These are phyloP conservation scores for Catostomus latipinnis DNA, from an alignment of 2,797 vertebrate species.

Conservation along the genomic window DNA sequence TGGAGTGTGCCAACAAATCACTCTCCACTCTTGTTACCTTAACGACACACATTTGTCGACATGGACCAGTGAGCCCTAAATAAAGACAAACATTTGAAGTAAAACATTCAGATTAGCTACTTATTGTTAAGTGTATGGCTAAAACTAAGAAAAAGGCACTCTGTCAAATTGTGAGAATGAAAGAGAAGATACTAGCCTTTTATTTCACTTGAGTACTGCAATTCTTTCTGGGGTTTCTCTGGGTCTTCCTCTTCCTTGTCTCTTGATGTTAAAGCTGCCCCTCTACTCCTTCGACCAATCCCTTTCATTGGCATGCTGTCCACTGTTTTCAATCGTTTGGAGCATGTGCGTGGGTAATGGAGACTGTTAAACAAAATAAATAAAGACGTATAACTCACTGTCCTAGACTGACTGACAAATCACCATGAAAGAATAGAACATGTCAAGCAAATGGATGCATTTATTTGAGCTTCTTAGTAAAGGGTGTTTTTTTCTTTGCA, in stretches of 20 bases:
- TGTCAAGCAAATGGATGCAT: background rate
- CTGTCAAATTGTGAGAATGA: conserved; percentile 66
- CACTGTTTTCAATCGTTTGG: conserved; percentile 88
- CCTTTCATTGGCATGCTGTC: conserved; percentile 65
- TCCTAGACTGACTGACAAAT: conserved; percentile 57
- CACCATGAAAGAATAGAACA: conserved; percentile 28
- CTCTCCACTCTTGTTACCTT: conserved; percentile 80
- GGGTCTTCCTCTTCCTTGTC: conserved; percentile 66
- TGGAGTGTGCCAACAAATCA: conserved; percentile 64
- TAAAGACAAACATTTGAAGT: background rate
- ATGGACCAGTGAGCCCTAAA: conserved; percentile 68
- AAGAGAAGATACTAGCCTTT: background rate
- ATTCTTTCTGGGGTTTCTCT: conserved; percentile 60
- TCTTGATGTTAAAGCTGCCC: conserved; percentile 66
- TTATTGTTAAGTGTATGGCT: background rate
- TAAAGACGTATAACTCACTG: background rate
- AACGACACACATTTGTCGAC: conserved; percentile 81
- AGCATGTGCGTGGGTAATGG: conserved; percentile 82
- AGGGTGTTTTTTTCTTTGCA: background rate
- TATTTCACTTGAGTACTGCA: conserved; percentile 3
- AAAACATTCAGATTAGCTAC: too few relatives aligned
- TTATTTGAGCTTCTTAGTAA: background rate
- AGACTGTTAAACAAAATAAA: conserved; percentile 67
- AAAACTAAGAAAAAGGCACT: conserved; percentile 61
- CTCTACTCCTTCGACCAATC: conserved; percentile 52